Evolutionary conservation across 2,888 invertebrate species (phyloP).

Genomic region (Morinoia aosen): DNA sequence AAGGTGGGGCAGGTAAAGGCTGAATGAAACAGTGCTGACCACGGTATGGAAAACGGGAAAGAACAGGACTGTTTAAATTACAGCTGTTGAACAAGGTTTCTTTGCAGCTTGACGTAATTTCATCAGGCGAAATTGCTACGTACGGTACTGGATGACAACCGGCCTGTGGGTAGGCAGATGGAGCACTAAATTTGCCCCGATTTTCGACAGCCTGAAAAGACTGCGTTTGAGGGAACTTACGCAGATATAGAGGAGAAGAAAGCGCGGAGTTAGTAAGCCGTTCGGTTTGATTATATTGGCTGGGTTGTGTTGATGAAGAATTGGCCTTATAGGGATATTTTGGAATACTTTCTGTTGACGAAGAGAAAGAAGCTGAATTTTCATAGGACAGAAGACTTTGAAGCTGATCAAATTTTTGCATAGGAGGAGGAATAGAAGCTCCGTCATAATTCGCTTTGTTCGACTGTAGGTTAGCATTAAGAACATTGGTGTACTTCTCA

Average conservation of each 20-base stretch:
- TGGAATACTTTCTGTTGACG: background rate
- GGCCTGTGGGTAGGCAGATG: constrained; percentile 32
- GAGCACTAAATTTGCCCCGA: background rate
- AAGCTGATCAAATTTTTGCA: constrained; percentile 7
- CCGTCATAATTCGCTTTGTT: background rate
- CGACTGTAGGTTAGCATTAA: constrained; percentile 22
- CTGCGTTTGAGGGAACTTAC: constrained; percentile 29
- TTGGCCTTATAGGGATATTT: background rate
- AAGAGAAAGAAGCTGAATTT: background rate
- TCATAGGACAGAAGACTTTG: constrained; percentile 11
- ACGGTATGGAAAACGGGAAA: background rate
- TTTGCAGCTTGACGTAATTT: too few species aligned
- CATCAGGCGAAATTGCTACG: background rate
- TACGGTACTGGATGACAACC: constrained; percentile 49
- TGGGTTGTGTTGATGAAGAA: background rate
- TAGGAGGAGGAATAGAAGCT: background rate
- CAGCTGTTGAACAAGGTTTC: background rate
- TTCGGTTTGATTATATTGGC: background rate
- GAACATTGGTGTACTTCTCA: constrained; percentile 33
- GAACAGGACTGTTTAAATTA: constrained; percentile 20
- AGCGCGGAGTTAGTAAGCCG: background rate
- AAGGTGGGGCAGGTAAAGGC: constrained; percentile 39
- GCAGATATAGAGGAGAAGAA: background rate
- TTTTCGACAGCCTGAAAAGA: background rate
- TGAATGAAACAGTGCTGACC: constrained; percentile 41